Conservation (phyloP, 2,113 vertebrate genomes). For the Callospermophilus lateralis region DNA sequence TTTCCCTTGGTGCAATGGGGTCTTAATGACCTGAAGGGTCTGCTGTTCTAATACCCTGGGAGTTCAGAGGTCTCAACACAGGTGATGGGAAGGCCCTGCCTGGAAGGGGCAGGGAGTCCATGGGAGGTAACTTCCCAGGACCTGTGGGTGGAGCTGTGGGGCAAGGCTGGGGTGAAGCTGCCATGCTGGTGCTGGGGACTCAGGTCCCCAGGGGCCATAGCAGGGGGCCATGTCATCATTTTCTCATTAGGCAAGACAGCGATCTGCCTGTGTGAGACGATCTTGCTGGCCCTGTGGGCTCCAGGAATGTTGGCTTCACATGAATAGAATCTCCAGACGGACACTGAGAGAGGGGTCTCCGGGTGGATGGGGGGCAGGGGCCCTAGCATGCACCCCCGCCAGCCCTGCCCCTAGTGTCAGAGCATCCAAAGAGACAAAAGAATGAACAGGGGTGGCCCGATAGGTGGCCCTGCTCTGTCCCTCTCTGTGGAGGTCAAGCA, state of each 20-base stretch:
- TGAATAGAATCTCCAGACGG: slow-evolving; percentile 58
- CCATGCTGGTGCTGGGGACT: not conserved
- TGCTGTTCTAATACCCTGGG: not conserved
- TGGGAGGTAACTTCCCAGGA: not conserved
- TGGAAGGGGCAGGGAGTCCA: accelerated
- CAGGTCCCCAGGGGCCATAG: not conserved
- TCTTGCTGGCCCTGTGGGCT: slow-evolving; percentile 60
- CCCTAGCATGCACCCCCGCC: not conserved
- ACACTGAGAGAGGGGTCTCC: not conserved
- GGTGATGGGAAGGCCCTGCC: not conserved
- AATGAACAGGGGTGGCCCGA: not conserved
- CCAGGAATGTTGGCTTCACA: slow-evolving; percentile 72
- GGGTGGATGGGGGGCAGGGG: not conserved
- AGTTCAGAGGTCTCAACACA: not conserved
- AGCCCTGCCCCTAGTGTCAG: not conserved
- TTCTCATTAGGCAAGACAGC: slow-evolving; percentile 74
- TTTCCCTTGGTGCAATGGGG: not conserved
- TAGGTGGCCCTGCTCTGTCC: not conserved
- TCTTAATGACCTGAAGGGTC: not conserved
- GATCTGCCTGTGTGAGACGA: slow-evolving; percentile 24
- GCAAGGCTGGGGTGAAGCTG: not conserved
- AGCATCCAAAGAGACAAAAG: not conserved
- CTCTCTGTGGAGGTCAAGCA: not conserved
- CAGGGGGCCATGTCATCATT: slow-evolving; percentile 42
- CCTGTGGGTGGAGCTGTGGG: not conserved